Percentiles rank a stretch among this genome's conserved stretches.
These are phyloP conservation scores for Microtus obscurus DNA, from an alignment of 2,797 vertebrate species.

Conservation along the genomic window DNA sequence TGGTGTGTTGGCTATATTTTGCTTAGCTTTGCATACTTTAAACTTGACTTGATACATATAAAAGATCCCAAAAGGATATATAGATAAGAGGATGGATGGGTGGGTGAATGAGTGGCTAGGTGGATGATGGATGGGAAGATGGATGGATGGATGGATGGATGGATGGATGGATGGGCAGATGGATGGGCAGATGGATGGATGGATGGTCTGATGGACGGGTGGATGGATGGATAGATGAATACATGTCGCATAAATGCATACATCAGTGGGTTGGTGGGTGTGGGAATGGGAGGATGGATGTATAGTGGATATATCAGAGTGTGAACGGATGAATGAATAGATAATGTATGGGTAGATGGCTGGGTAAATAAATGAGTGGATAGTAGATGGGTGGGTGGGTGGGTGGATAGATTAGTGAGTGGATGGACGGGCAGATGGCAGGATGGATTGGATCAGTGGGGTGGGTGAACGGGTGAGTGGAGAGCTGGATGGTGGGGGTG, in stretches of 20 bases:
- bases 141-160: too few species aligned
- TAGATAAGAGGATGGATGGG: neutral
- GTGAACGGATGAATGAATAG: neutral
- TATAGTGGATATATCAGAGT: too few species aligned
- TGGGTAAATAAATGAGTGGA: neutral
- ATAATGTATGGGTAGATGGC: neutral
- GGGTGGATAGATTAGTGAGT: too few species aligned
- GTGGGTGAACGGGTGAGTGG: neutral
- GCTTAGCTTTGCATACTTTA: neutral
- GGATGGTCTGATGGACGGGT: rapidly evolving
- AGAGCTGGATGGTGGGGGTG: too few species aligned
- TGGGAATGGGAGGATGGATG: neutral
- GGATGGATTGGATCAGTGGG: too few species aligned
- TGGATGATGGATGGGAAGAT: too few species aligned
- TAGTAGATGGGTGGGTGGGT: neutral
- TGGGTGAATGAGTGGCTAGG: too few species aligned
- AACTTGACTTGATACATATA: neutral
- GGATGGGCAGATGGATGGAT: rapidly evolving
- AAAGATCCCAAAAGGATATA: neutral
- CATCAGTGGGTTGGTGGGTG: neutral
- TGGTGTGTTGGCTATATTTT: neutral
- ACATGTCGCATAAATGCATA: neutral
- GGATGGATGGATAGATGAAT: neutral
- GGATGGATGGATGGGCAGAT: neutral
- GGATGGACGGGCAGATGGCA: too few species aligned